These are phyloP conservation scores for Anguilla rostrata DNA, from an alignment of 2,113 vertebrate genomes.

Conservation along the genomic window DNA sequence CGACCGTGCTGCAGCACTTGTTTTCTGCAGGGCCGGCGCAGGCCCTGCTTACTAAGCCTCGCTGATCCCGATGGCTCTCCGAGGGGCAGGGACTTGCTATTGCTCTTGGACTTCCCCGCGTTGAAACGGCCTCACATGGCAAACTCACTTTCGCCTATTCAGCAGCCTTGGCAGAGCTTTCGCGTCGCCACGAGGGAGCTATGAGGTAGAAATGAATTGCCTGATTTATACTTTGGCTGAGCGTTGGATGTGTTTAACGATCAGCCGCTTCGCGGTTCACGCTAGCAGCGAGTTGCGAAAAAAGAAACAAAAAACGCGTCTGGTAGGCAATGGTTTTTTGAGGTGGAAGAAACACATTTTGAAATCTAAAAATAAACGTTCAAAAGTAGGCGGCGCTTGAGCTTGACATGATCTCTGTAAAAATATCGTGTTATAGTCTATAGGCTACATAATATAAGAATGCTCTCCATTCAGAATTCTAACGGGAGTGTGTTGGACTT, in stretches of 20 bases:
- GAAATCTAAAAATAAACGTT: constrained; percentile 6
- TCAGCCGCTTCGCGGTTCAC: constrained; percentile 45
- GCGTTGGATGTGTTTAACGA: constrained; percentile 63
- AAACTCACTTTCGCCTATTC: constrained; percentile 53
- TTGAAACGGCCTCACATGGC: constrained; percentile 58
- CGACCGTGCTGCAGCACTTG: neutral
- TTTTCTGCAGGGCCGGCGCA: constrained; percentile 42
- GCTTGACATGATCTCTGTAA: neutral
- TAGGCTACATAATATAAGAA: neutral
- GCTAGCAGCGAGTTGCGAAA: neutral
- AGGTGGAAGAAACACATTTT: constrained; percentile 20
- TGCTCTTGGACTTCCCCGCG: constrained; percentile 54
- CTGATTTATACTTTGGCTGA: constrained; percentile 66
- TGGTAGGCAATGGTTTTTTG: neutral
- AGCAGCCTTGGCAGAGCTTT: constrained; percentile 59
- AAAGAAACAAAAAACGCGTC: neutral
- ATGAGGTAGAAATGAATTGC: constrained; percentile 62
- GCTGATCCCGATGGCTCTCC: constrained; percentile 69
- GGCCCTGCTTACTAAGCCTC: constrained; percentile 63
- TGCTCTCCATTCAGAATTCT: neutral
- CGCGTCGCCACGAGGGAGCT: constrained; percentile 62
- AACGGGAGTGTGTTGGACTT: neutral
- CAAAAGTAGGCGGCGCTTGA: neutral
- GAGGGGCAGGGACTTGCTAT: constrained; percentile 61
- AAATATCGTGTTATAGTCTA: neutral